Evolutionary conservation across 1,140 invertebrate species (phyloP).

Genomic region (Ptiloglossa arizonensis): DNA sequence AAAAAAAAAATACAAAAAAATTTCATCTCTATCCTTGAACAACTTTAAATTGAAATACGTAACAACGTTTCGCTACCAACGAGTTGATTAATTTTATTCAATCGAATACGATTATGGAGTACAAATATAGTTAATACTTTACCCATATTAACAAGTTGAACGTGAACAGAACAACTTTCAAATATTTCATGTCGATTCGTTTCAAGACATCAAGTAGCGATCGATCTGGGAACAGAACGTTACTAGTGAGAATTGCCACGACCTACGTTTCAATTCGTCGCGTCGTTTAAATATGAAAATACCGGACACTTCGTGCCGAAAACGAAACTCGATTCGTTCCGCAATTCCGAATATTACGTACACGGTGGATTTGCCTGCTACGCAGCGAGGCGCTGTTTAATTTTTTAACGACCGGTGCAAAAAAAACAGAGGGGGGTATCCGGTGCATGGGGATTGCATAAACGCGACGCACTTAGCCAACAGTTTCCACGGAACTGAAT

Average conservation of each 20-base stretch:
- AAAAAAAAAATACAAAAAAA: too few relatives aligned
- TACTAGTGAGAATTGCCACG: background rate
- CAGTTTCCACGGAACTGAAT: too few relatives aligned
- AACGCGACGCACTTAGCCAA: background rate
- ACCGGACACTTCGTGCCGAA: background rate
- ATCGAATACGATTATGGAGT: too few relatives aligned
- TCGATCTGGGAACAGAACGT: slow-evolving; percentile 69
- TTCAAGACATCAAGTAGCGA: slow-evolving; percentile 66
- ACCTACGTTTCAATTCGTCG: background rate
- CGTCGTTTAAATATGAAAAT: background rate
- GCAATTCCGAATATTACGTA: background rate
- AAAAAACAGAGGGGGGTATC: too few relatives aligned
- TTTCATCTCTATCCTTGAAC: too few relatives aligned
- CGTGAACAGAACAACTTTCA: slow-evolving; percentile 81
- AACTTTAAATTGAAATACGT: background rate
- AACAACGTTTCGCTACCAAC: background rate
- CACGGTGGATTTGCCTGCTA: background rate
- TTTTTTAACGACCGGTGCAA: too few relatives aligned
- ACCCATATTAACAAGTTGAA: slow-evolving; percentile 84
- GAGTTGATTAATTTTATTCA: background rate
- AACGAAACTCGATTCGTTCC: background rate
- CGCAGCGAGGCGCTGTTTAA: background rate
- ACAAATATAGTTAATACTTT: slow-evolving; percentile 71
- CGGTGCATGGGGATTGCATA: too few relatives aligned
- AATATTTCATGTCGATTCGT: slow-evolving; percentile 75